Base-by-base conservation (phyloP, 2,797 vertebrate species). In the Xenopus petersii region DNA sequence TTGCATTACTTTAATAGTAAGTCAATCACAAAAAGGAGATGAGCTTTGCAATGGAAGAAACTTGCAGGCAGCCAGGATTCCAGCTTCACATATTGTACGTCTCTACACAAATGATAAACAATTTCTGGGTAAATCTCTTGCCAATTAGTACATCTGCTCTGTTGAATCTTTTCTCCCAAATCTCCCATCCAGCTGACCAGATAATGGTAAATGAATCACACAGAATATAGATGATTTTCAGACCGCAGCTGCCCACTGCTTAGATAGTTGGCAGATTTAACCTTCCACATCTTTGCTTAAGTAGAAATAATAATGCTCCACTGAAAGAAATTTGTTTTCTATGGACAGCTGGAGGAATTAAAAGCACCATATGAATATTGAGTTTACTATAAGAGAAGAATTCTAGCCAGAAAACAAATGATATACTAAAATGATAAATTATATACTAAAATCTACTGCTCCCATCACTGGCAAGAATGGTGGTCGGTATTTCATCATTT, bases 291-390 rank as follows among this genome's bases (percentile, higher is more conserved):
- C 24, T 54, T 42, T 68, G 46, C 46, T 75, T 16, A 6, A 10
- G 36, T n/a, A 69, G 36, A 70, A 64, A 75, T 75, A 49, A 75
- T 46, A 68, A 42, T 65, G 42, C 30, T 49, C 10, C 46, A 11
- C 9, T 12, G 58, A 54, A 47, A 61, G 36, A 61, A 68, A 46
- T n/a, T 4, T 54, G 42, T 68, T 63, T 62, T 75, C 58, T 49
- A 5, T 21, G 26, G 72, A 74, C 21, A 67, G 42, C 12, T 73
- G 54, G 13, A 54, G 58, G 33, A 66, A 48, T 24, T 30, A 13
- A 67, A 60, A 36, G 54, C 49, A 51, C 0, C 3, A 12, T 7
- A 51, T 51, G 49, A 51, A 51, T 3, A 10, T 51, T 1, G 3
- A 12, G 11, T 12, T 51, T 51, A 51, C 15, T 15, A 51, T 51